Percentiles rank a stretch among this genome's conserved stretches.
These are phyloP conservation scores for Acholoe squamosa DNA, from an alignment of 2,888 invertebrate species.

Conservation along the genomic window DNA sequence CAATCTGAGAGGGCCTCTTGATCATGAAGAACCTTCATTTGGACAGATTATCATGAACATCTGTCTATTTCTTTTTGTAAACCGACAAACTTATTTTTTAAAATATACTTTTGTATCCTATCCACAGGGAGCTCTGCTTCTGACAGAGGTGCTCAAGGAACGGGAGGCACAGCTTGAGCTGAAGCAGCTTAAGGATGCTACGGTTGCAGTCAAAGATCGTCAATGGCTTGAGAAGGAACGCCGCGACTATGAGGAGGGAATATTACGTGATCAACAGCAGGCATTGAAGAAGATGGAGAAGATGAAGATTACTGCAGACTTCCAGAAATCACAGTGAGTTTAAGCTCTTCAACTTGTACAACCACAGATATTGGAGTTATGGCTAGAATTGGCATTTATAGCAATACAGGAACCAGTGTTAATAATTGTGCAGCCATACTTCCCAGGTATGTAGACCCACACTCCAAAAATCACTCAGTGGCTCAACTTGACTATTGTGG, in stretches of 20 bases:
- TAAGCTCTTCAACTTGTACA: not conserved
- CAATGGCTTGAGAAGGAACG: slow-evolving; percentile 75
- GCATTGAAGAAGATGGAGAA: slow-evolving; percentile 74
- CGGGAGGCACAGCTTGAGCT: slow-evolving; percentile 83
- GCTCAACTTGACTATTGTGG: too few species aligned
- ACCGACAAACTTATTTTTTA: too few species aligned
- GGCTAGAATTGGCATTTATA: too few species aligned
- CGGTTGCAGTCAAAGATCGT: slow-evolving; percentile 75
- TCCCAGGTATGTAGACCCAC: too few species aligned
- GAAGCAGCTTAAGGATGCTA: slow-evolving; percentile 77
- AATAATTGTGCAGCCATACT: too few species aligned
- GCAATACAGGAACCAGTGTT: too few species aligned
- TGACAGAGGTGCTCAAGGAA: slow-evolving; percentile 83
- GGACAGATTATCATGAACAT: too few species aligned
- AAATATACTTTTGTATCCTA: slow-evolving; percentile 44
- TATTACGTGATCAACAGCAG: slow-evolving; percentile 77
- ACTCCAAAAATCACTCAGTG: too few species aligned
- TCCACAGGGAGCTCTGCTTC: slow-evolving; percentile 81
- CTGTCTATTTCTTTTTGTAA: too few species aligned
- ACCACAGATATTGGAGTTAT: too few species aligned
- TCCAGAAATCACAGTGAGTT: slow-evolving; percentile 80
- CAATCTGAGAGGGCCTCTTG: too few species aligned
- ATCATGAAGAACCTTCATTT: too few species aligned
- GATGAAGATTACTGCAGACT: slow-evolving; percentile 74
- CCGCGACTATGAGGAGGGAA: slow-evolving; percentile 78